Evolutionary conservation across 2,888 invertebrate species (phyloP).

Genomic region (Microctonus aethiopoides): DNA sequence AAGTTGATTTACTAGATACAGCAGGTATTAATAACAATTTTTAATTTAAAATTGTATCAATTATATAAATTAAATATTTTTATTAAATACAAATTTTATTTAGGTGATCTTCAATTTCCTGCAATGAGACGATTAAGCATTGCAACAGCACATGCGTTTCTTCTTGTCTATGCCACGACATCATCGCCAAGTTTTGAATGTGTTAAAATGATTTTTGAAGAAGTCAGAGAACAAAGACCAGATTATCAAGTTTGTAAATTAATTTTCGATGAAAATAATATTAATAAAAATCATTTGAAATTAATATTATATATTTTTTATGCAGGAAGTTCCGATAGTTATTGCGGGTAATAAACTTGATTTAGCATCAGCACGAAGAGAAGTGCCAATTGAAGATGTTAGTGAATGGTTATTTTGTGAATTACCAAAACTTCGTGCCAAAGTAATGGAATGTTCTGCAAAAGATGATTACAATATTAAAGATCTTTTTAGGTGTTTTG

Average conservation of each 20-base stretch:
- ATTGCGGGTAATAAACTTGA: conserved; percentile 89
- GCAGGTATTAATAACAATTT: conserved; percentile 58
- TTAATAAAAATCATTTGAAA: neutral
- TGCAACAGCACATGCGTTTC: conserved; percentile 88
- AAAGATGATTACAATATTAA: conserved; percentile 82
- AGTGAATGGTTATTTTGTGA: conserved; percentile 85
- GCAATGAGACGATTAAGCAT: conserved; percentile 90
- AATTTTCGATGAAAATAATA: neutral
- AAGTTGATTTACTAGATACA: conserved; percentile 70
- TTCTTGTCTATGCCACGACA: conserved; percentile 86
- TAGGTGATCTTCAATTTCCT: conserved; percentile 89
- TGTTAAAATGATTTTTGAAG: conserved; percentile 81
- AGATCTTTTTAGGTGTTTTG: conserved; percentile 83
- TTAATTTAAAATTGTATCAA: neutral
- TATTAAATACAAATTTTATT: neutral
- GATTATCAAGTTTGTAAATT: conserved; percentile 72
- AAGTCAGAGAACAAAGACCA: conserved; percentile 83
- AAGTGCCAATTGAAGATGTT: conserved; percentile 82
- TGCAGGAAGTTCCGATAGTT: conserved; percentile 87
- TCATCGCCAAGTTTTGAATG: conserved; percentile 79
- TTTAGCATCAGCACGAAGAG: conserved; percentile 76
- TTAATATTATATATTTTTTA: conserved; percentile 43
- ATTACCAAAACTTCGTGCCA: conserved; percentile 78
- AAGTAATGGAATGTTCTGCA: conserved; percentile 82
- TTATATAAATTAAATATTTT: neutral